Percentiles rank a stretch among this genome's conserved stretches.
phyloP scores from a whole-genome alignment of 2,113 vertebrate species.

The Turnix velox region DNA sequence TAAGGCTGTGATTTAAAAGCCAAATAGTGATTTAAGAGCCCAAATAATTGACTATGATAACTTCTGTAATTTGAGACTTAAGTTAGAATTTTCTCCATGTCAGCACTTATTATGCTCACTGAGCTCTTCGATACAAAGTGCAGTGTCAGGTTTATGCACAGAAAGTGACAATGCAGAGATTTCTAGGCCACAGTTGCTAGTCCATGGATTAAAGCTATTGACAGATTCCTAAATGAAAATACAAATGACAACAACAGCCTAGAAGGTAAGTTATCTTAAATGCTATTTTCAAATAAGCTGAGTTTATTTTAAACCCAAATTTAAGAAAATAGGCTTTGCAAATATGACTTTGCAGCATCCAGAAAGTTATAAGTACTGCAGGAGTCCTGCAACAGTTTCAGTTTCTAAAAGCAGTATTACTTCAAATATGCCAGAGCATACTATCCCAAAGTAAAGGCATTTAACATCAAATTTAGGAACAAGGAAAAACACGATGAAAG shows the following conservation, averaged over 20 bases:
- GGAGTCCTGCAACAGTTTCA: background rate
- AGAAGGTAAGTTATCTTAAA: background rate
- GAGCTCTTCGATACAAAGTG: slow-evolving; percentile 74
- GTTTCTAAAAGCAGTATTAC: background rate
- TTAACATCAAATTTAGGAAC: background rate
- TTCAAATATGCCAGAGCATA: background rate
- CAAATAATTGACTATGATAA: background rate
- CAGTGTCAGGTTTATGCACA: slow-evolving; percentile 76
- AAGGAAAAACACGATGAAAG: background rate
- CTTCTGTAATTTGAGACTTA: background rate
- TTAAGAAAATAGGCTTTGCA: background rate
- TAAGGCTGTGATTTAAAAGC: background rate
- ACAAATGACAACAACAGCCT: slow-evolving; percentile 49
- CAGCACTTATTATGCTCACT: slow-evolving; percentile 7
- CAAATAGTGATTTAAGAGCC: too few relatives aligned
- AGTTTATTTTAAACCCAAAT: background rate
- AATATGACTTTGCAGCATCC: background rate
- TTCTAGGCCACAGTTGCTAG: slow-evolving; percentile 65
- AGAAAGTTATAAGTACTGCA: background rate
- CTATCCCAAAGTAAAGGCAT: background rate
- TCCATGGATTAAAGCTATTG: slow-evolving; percentile 76
- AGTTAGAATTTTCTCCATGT: slow-evolving; percentile 17
- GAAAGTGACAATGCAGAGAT: slow-evolving; percentile 82
- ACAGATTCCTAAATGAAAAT: slow-evolving; percentile 70
- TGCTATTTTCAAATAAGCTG: background rate